A percentile compares a stretch with the other conserved stretches of the same genome.
Conservation (phyloP, 1,140 invertebrate genomes). For the Dryas iulia region DNA sequence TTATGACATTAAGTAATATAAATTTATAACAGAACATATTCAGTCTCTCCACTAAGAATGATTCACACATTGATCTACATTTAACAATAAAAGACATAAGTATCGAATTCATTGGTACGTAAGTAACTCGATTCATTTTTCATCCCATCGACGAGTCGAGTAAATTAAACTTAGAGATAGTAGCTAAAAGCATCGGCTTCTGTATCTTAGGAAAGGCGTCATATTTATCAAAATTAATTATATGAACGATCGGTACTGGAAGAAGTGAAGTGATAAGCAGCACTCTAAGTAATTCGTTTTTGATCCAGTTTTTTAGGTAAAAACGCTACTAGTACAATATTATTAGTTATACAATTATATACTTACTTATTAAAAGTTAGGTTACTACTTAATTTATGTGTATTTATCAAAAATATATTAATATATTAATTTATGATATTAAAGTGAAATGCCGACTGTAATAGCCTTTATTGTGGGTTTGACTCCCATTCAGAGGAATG, state of each 20-base stretch:
- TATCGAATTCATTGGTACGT: conserved; percentile 24
- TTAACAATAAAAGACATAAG: conserved; percentile 6
- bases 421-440: no score
- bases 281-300: conserved; percentile 17
- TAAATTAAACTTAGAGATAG: conserved; percentile 67
- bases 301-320: conserved; percentile 21
- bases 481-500: no score
- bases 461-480: no score
- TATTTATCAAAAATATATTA: no score
- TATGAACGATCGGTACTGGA: conserved; percentile 66
- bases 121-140: conserved; percentile 53
- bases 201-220: conserved; percentile 66
- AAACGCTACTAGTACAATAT: not conserved
- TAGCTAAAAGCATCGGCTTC: conserved; percentile 71
- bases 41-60: no score
- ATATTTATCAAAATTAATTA: conserved; percentile 73
- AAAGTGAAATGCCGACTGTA: no score
- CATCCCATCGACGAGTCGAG: conserved; percentile 28
- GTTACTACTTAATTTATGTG: no score
- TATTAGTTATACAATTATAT: no score
- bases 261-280: conserved; percentile 29
- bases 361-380: not conserved
- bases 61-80: not conserved
- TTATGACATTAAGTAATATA: no score
- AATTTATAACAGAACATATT: no score